A percentile compares a stretch with the other conserved stretches of the same genome.
phyloP scores from a whole-genome alignment of 2,797 vertebrate species.

The Trematomus bernacchii region DNA sequence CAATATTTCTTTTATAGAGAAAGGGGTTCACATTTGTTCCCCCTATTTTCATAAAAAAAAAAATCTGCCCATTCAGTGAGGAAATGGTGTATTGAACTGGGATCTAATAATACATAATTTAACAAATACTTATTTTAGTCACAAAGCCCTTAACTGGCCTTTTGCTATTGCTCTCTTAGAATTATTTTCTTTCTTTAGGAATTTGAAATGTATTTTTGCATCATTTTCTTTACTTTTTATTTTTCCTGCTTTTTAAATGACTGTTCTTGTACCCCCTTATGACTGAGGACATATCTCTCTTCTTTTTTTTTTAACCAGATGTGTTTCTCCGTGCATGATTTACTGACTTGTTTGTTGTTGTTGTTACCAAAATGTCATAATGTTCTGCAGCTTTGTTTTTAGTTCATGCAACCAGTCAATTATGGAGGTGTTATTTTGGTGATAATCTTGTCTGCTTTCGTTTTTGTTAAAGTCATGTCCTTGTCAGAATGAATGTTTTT shows the following conservation, averaged over 20 bases:
- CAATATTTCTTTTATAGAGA: neutral
- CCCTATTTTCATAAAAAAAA: too few relatives aligned
- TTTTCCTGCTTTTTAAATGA: neutral
- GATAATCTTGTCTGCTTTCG: neutral
- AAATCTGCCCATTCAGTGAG: neutral
- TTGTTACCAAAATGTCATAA: neutral
- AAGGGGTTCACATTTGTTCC: neutral
- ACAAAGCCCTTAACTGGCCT: too few relatives aligned
- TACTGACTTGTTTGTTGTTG: constrained; percentile 14
- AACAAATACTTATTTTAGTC: neutral
- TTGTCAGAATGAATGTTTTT: neutral
- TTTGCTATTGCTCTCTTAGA: neutral
- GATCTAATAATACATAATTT: too few relatives aligned
- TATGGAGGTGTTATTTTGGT: neutral
- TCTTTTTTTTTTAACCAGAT: too few relatives aligned
- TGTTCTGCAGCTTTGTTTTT: constrained; percentile 1
- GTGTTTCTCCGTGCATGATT: neutral
- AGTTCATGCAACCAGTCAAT: neutral
- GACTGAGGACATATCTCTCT: neutral
- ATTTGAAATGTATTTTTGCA: neutral
- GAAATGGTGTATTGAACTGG: neutral
- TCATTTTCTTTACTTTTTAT: neutral
- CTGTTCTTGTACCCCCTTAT: neutral
- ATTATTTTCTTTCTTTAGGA: neutral
- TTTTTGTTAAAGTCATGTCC: neutral